phyloP scores from a whole-genome alignment of 2,888 invertebrate species.

The Apamea epomidion region DNA sequence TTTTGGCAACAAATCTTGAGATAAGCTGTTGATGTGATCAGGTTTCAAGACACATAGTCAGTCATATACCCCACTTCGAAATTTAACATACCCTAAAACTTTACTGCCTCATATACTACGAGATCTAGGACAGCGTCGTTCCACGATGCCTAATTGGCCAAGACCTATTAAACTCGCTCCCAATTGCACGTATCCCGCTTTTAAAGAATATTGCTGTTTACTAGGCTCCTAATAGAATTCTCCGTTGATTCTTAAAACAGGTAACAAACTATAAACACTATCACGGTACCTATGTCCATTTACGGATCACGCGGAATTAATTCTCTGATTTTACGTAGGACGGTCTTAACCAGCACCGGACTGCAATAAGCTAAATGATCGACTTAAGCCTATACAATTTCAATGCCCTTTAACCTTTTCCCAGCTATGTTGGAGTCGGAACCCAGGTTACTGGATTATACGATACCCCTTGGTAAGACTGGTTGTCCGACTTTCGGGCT shows the following conservation, averaged over 20 bases:
- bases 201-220: conserved; percentile 13
- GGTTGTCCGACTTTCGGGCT: neutral
- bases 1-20: neutral
- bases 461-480: neutral
- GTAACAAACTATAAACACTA: neutral
- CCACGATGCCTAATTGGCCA: conserved; percentile 33
- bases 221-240: neutral
- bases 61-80: neutral
- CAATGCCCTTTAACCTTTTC: too few relatives aligned
- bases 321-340: neutral
- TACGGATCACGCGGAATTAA: neutral
- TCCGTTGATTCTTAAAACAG: neutral
- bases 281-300: neutral
- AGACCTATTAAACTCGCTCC: conserved; percentile 31
- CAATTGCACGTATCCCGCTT: conserved; percentile 21
- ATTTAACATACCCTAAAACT: conserved; percentile 13
- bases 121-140: conserved; percentile 30
- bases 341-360: neutral
- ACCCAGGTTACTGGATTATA: neutral
- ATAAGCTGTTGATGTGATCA: neutral
- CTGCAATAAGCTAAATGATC: neutral
- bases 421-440: too few relatives aligned
- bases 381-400: neutral
- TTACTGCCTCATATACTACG: conserved; percentile 23
- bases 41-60: neutral